These are phyloP conservation scores for Lepidocolaptes lacrymiger DNA, from an alignment of 2,797 vertebrate genomes.

Conservation along the genomic window DNA sequence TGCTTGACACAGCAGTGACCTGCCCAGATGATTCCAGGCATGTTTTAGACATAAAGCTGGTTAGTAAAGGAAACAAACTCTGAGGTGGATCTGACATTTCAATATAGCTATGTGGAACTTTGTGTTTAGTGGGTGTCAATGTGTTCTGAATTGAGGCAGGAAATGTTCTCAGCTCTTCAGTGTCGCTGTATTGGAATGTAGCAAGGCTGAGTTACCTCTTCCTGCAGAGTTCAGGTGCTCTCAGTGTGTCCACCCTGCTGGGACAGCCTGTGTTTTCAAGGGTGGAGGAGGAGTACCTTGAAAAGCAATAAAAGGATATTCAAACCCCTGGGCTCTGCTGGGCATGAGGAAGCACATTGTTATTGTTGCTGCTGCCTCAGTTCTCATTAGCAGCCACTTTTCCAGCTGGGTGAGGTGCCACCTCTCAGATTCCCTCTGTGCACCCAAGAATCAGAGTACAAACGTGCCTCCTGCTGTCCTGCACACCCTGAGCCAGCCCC, in stretches of 20 bases:
- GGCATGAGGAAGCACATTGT: fast-evolving
- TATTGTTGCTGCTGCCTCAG: neutral
- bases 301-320: neutral
- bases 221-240: neutral
- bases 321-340: neutral
- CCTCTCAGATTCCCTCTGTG: neutral
- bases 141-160: neutral
- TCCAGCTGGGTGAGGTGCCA: neutral
- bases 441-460: neutral
- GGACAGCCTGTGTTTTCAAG: neutral
- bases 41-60: neutral
- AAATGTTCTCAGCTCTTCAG: neutral
- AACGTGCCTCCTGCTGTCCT: fast-evolving
- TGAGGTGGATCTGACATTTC: neutral
- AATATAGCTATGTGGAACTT: neutral
- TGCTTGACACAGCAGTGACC: neutral
- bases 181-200: neutral
- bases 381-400: neutral
- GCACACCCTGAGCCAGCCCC: neutral
- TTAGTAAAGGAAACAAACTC: neutral
- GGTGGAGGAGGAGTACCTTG: neutral
- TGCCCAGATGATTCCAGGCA: neutral
- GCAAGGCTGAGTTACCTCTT: neutral
- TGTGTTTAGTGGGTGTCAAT: neutral
- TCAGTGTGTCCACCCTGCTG: neutral